phyloP scores from a whole-genome alignment of 2,113 vertebrate genomes.

The Gymnobelideus leadbeateri region DNA sequence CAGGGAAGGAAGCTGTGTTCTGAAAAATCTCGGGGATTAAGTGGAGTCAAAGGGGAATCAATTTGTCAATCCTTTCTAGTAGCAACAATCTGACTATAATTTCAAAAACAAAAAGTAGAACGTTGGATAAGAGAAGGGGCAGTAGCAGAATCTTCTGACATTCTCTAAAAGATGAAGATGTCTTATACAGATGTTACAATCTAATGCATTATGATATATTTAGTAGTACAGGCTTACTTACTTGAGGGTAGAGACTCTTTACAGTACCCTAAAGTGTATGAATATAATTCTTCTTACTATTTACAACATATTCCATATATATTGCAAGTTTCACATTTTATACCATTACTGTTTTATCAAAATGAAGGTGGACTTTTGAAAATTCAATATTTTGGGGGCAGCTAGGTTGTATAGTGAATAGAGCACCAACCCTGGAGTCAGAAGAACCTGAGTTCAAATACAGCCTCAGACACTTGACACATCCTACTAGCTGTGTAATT shows the following conservation, averaged over 20 bases:
- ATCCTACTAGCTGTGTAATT: no score
- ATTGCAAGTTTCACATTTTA: not conserved
- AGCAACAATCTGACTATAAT: not conserved
- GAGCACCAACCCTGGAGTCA: no score
- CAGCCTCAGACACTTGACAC: no score
- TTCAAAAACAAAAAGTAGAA: not conserved
- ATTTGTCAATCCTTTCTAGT: not conserved
- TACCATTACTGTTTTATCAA: conserved; percentile 29
- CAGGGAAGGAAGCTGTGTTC: not conserved
- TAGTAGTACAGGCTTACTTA: not conserved
- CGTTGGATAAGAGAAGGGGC: not conserved
- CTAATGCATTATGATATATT: conserved; percentile 18
- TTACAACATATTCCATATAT: conserved; percentile 7
- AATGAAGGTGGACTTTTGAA: conserved; percentile 40
- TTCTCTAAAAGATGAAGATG: not conserved
- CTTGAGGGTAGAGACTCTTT: not conserved
- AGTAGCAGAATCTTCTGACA: not conserved
- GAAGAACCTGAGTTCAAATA: no score
- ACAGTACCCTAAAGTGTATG: not conserved
- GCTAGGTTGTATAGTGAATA: no score
- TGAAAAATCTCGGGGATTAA: not conserved
- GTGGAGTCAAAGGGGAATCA: not conserved
- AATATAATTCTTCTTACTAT: conserved; percentile 1
- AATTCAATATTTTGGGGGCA: not conserved
- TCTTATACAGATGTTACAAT: not conserved